Evolutionary conservation across 2,888 invertebrate genomes (phyloP).

Genomic region (Rhagium mordax): DNA sequence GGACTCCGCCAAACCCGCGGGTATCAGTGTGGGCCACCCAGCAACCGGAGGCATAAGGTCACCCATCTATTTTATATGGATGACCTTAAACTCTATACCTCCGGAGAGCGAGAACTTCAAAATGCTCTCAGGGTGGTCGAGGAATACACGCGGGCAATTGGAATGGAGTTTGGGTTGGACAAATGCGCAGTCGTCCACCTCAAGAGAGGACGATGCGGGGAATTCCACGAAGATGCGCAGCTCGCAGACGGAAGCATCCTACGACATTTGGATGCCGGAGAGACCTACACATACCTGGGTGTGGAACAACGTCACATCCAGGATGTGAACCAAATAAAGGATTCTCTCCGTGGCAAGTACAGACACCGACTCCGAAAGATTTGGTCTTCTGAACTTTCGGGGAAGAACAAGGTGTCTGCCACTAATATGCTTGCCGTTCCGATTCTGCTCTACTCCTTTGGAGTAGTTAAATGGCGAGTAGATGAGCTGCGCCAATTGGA

Average conservation of each 20-base stretch:
- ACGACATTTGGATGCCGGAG: neutral
- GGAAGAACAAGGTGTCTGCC: too few relatives aligned
- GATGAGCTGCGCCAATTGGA: too few relatives aligned
- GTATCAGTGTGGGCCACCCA: neutral
- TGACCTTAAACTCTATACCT: neutral
- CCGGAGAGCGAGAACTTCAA: too few relatives aligned
- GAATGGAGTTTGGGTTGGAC: neutral
- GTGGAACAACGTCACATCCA: neutral
- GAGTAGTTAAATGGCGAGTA: too few relatives aligned
- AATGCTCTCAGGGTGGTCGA: too few relatives aligned
- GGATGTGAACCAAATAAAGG: neutral
- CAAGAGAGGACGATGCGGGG: neutral
- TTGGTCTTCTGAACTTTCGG: too few relatives aligned
- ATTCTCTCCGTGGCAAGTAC: too few relatives aligned
- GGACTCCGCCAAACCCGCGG: neutral
- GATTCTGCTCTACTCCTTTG: too few relatives aligned
- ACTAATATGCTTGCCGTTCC: too few relatives aligned
- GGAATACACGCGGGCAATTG: neutral
- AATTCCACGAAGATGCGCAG: neutral
- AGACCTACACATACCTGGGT: neutral
- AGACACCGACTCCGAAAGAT: too few relatives aligned
- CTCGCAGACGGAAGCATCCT: neutral
- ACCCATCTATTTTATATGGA: neutral
- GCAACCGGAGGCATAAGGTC: neutral
- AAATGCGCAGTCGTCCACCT: conserved; percentile 1